Base-by-base conservation (phyloP, 1,140 invertebrate genomes). In the Aphaenogaster rudis region DNA sequence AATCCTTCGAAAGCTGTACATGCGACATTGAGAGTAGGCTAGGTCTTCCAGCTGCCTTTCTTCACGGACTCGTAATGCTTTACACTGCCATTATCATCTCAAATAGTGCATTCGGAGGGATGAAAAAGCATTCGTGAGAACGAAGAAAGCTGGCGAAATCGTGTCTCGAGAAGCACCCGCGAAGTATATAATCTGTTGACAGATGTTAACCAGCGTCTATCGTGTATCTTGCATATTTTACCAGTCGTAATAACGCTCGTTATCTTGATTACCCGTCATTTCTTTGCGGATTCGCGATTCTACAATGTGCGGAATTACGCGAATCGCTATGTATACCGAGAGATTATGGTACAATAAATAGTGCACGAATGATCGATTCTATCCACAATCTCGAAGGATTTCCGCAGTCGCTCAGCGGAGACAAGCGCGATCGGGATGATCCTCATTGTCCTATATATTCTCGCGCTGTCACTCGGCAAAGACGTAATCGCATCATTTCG, bases 71-170 rank as follows among this genome's bases (percentile, higher is more conserved):
- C 4, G 9, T 21, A 66, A 28, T 50, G 48, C n/a, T 11, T 76
- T 76, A 76, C n/a, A 45, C 28, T 59, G 45, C 33, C 17, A 84
- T 84, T 74, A 84, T 39, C 36, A 3, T 71, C 2, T 69, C 4
- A 57, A 69, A 61, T 61, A n/a, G 54, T 21, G n/a, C 8, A 61
- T 50, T 59, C n/a, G 21, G 17, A 17, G 28, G 28, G n/a, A 81
- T 21, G n/a, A 52, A 28, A 81, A 81, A 54, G 48, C 48, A 54
- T 2, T 54, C 17, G 48, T 80, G 64, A 71, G 78, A 81, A 81
- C 48, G 1, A 54, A 13, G 36, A 69, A 80, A 69, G 78, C 64
- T 80, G 64, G 9, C 36, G 48, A 42, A 48, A 64, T 48, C 42
- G 13, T 28, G n/a, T 45, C 52, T 77, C 57, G 39, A 33, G 54